These are phyloP conservation scores for Neopipo cinnamomea DNA, from an alignment of 2,113 vertebrate genomes.

Conservation along the genomic window DNA sequence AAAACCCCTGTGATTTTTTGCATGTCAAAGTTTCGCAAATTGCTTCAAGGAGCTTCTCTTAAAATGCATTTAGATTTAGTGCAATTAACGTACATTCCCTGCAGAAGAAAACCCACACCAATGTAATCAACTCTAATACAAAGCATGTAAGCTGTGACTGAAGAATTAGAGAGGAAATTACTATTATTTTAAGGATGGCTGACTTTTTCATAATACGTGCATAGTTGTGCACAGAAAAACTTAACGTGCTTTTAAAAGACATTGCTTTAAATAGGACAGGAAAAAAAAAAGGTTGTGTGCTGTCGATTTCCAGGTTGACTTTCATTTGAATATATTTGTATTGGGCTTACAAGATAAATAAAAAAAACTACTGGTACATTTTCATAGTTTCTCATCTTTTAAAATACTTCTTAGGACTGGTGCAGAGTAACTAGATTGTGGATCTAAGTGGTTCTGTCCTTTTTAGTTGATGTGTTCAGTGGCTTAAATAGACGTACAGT, in stretches of 20 bases:
- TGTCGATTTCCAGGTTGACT: constrained; percentile 1
- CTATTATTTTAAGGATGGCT: constrained; percentile 26
- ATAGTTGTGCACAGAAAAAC: neutral
- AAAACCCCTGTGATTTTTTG: neutral
- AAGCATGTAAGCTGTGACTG: neutral
- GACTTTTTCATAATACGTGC: neutral
- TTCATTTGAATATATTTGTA: constrained; percentile 41
- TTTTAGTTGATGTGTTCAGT: neutral
- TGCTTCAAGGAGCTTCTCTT: constrained; percentile 26
- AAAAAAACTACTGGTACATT: neutral
- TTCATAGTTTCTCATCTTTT: constrained; percentile 46
- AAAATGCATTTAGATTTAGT: constrained; percentile 31
- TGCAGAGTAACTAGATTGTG: neutral
- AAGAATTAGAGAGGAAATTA: constrained; percentile 31
- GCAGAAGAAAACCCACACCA: neutral
- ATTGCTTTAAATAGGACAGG: constrained; percentile 42
- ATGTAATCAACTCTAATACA: neutral
- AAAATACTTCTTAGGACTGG: neutral
- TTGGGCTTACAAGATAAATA: constrained; percentile 26
- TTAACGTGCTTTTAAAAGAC: neutral
- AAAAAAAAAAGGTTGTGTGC: neutral
- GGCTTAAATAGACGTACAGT: neutral
- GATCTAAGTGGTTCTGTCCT: neutral
- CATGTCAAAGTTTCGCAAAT: constrained; percentile 45
- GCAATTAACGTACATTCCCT: neutral